phyloP scores from a whole-genome alignment of 2,797 vertebrate genomes.

The Acanthurus tractus region DNA sequence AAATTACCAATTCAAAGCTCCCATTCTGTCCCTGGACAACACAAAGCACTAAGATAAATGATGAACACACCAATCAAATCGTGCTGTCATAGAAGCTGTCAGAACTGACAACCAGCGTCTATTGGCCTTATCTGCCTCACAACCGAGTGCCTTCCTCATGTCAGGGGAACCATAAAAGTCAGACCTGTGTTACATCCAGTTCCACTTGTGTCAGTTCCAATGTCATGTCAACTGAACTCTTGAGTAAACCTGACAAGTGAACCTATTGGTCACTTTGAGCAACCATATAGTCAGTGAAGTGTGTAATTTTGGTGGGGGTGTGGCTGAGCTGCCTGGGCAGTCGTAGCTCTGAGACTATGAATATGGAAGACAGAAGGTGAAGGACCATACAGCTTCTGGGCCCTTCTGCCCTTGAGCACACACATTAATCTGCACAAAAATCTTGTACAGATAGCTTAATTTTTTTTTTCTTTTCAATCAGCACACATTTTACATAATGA shows the following conservation, averaged over 20 bases:
- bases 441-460: too few species aligned
- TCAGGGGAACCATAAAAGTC: slow-evolving; percentile 22
- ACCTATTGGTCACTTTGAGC: slow-evolving; percentile 20
- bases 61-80: slow-evolving; percentile 6
- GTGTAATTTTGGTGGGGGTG: slow-evolving; percentile 3
- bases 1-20: slow-evolving; percentile 6
- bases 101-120: slow-evolving; percentile 6
- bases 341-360: background rate
- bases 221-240: slow-evolving; percentile 28
- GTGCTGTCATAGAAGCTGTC: slow-evolving; percentile 10
- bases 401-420: background rate
- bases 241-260: slow-evolving; percentile 45
- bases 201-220: slow-evolving; percentile 23
- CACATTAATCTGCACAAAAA: too few species aligned
- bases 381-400: slow-evolving; percentile 22
- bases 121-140: slow-evolving; percentile 19
- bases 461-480: too few species aligned
- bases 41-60: slow-evolving; percentile 16
- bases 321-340: background rate
- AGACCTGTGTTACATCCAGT: slow-evolving; percentile 21
- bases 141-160: slow-evolving; percentile 3
- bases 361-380: slow-evolving; percentile 20
- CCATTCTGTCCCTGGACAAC: background rate
- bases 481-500: too few species aligned
- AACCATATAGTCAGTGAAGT: slow-evolving; percentile 23